phyloP scores from a whole-genome alignment of 2,888 invertebrate species.

The Sycophila texana region DNA sequence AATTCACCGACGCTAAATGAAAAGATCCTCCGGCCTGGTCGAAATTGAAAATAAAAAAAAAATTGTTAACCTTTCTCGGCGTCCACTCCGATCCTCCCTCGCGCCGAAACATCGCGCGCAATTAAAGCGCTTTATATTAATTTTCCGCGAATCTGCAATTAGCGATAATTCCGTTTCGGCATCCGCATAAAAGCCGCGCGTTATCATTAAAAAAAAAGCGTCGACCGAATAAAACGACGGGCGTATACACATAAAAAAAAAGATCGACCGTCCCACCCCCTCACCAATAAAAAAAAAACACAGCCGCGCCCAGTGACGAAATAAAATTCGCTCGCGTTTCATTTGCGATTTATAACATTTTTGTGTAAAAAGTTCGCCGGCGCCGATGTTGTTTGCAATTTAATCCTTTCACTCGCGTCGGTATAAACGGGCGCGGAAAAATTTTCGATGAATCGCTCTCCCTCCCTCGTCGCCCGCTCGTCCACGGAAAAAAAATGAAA shows the following conservation, averaged over 20 bases:
- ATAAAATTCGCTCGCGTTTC: conserved; percentile 25
- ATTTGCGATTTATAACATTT: conserved; percentile 48
- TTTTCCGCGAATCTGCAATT: conserved; percentile 49
- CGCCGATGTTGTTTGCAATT: conserved; percentile 52
- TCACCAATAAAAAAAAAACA: not conserved
- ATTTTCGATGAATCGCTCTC: conserved; percentile 37
- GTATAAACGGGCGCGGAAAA: conserved; percentile 13
- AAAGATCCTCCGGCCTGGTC: not conserved
- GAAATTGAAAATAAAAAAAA: conserved; percentile 20
- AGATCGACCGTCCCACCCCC: not conserved
- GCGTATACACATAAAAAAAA: conserved; percentile 29
- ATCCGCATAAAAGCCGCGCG: conserved; percentile 17
- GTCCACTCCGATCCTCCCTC: not conserved
- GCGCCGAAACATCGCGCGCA: conserved; percentile 19
- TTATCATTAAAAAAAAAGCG: conserved; percentile 29
- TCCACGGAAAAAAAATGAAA: conserved; percentile 37
- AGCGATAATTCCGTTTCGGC: conserved; percentile 43
- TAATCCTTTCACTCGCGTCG: conserved; percentile 53
- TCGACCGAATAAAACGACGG: not conserved
- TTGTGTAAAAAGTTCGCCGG: conserved; percentile 31
- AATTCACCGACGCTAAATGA: no score
- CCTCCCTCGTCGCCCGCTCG: not conserved
- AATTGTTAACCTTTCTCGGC: conserved; percentile 18
- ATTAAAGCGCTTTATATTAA: conserved; percentile 47
- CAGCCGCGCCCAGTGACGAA: not conserved